These are phyloP conservation scores for Mandrillus leucophaeus DNA, from an alignment of 2,113 vertebrate species.

Conservation along the genomic window DNA sequence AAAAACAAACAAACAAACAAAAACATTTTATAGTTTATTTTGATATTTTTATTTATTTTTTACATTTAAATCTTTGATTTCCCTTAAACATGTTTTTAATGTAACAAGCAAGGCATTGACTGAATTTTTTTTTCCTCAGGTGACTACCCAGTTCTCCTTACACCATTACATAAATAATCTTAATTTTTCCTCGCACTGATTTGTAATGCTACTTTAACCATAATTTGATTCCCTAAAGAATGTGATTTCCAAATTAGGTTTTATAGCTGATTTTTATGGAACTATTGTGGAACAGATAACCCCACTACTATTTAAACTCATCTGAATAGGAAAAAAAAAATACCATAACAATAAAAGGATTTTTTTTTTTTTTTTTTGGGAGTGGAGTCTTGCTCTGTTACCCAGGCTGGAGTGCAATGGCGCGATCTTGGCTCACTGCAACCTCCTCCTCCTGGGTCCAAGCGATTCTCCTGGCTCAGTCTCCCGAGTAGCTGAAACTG, in stretches of 20 bases:
- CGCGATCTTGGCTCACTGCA: too few relatives aligned
- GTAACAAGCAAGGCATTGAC: not conserved
- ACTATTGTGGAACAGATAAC: not conserved
- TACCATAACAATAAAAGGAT: not conserved
- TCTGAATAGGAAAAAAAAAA: not conserved
- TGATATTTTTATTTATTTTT: not conserved
- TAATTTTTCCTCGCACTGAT: not conserved
- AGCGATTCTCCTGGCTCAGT: too few relatives aligned
- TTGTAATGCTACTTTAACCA: not conserved
- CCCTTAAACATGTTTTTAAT: not conserved
- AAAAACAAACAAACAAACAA: too few relatives aligned
- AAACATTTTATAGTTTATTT: conserved; percentile 8
- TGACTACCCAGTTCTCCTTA: not conserved
- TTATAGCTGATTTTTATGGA: not conserved
- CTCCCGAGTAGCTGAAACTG: too few relatives aligned
- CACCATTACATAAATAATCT: not conserved
- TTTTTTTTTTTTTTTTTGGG: not conserved
- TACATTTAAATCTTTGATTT: not conserved
- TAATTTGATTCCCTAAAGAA: not conserved
- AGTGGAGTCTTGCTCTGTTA: too few relatives aligned
- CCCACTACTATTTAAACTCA: not conserved
- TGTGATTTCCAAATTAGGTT: not conserved
- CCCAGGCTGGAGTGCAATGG: too few relatives aligned
- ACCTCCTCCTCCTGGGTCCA: too few relatives aligned
- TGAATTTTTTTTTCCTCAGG: not conserved